A percentile compares a stretch with the other conserved stretches of the same genome.
Evolutionary conservation across 2,797 vertebrate species (phyloP).

Genomic region (Acipenser oxyrinchus): DNA sequence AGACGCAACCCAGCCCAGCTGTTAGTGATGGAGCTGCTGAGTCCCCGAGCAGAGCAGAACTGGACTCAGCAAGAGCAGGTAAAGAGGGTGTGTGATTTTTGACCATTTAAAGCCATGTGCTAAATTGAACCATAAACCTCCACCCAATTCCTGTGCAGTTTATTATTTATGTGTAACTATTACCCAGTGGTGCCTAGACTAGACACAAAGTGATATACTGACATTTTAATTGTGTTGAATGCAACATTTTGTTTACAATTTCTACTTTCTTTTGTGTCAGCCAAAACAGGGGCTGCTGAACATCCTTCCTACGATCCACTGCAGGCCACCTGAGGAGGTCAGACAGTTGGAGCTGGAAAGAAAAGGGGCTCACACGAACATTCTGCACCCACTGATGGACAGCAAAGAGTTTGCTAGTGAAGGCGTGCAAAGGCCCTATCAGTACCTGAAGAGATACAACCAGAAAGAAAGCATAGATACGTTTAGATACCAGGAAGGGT

Average conservation of each 20-base stretch:
- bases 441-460: slow-evolving; percentile 50
- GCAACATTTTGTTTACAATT: background rate
- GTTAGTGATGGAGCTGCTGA: slow-evolving; percentile 54
- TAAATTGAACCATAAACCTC: no score
- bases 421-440: slow-evolving; percentile 63
- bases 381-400: slow-evolving; percentile 55
- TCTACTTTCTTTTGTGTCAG: slow-evolving; percentile 31
- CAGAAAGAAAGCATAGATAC: slow-evolving; percentile 39
- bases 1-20: slow-evolving; percentile 53
- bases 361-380: background rate
- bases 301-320: slow-evolving; percentile 56
- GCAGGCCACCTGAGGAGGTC: slow-evolving; percentile 50
- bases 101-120: no score
- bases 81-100: background rate
- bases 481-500: slow-evolving; percentile 45
- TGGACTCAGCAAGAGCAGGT: slow-evolving; percentile 44
- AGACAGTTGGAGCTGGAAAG: slow-evolving; percentile 25
- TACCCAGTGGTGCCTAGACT: no score
- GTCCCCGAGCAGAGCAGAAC: slow-evolving; percentile 21
- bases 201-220: no score
- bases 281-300: slow-evolving; percentile 46
- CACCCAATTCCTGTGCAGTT: no score
- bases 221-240: background rate
- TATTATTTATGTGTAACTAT: no score
- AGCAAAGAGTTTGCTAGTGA: slow-evolving; percentile 49